Percentiles rank a stretch among this genome's conserved stretches.
Conservation (phyloP, 2,797 vertebrate genomes). For the Crenuchus spilurus region DNA sequence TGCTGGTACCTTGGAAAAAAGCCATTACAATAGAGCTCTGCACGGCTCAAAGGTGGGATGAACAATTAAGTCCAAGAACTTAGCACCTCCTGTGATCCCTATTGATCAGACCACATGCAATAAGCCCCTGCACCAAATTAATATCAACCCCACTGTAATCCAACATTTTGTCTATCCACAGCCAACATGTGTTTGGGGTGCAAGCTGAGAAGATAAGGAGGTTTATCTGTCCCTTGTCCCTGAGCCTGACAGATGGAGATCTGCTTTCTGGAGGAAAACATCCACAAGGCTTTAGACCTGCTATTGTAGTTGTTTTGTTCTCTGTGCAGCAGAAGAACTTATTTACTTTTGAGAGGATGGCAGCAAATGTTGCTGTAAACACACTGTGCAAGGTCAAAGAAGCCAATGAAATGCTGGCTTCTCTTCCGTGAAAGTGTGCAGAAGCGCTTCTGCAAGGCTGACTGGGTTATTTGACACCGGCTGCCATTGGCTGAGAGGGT, state of each 20-base stretch:
- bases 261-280: neutral
- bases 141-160: slow-evolving; percentile 64
- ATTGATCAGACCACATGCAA: slow-evolving; percentile 72
- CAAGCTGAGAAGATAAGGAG: slow-evolving; percentile 21
- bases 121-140: slow-evolving; percentile 71
- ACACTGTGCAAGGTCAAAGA: slow-evolving; percentile 14
- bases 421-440: neutral
- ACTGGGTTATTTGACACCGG: slow-evolving; percentile 72
- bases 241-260: neutral
- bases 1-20: slow-evolving; percentile 59
- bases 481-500: slow-evolving; percentile 64
- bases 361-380: slow-evolving; percentile 2
- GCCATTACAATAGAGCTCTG: slow-evolving; percentile 66
- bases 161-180: slow-evolving; percentile 58
- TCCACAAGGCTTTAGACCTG: neutral
- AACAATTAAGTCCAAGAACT: slow-evolving; percentile 73
- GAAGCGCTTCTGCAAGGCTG: slow-evolving; percentile 44
- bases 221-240: neutral
- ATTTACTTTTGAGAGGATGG: slow-evolving; percentile 4
- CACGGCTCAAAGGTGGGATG: slow-evolving; percentile 65
- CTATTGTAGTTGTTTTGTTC: neutral
- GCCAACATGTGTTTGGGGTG: slow-evolving; percentile 45
- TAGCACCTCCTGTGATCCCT: slow-evolving; percentile 64
- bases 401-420: neutral
- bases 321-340: neutral